These are phyloP conservation scores for Leptoclinus maculatus DNA, from an alignment of 2,797 vertebrate species.

Conservation along the genomic window DNA sequence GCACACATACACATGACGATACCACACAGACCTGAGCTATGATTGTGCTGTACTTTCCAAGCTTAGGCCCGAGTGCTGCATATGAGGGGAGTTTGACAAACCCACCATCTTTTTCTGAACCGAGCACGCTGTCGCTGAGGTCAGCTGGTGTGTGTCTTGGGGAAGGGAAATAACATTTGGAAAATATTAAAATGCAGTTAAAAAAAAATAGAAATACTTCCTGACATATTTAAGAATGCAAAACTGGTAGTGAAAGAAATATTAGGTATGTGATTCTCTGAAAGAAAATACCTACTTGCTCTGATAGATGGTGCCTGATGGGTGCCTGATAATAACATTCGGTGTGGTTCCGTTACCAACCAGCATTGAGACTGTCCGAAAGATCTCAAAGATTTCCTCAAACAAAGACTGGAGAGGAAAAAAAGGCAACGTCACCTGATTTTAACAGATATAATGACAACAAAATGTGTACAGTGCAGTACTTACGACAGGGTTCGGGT, in stretches of 20 bases:
- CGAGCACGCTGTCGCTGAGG: conserved; percentile 50
- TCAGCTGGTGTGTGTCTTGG: conserved; percentile 30
- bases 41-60: background rate
- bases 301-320: conserved; percentile 71
- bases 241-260: background rate
- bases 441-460: background rate
- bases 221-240: background rate
- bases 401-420: conserved; percentile 63
- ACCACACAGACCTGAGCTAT: conserved; percentile 72
- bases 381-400: conserved; percentile 58
- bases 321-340: conserved; percentile 16
- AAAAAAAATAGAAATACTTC: background rate
- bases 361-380: conserved; percentile 25
- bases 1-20: background rate
- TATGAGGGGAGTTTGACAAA: conserved; percentile 65
- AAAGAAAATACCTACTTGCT: conserved; percentile 62
- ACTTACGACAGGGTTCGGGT: conserved; percentile 51
- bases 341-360: fast-evolving
- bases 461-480: background rate
- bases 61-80: conserved; percentile 20
- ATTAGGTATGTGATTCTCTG: background rate
- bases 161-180: background rate
- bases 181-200: background rate
- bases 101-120: conserved; percentile 46
- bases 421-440: conserved; percentile 7